Evolutionary conservation across 2,888 invertebrate genomes (phyloP).

Genomic region (Craniophora ligustri): DNA sequence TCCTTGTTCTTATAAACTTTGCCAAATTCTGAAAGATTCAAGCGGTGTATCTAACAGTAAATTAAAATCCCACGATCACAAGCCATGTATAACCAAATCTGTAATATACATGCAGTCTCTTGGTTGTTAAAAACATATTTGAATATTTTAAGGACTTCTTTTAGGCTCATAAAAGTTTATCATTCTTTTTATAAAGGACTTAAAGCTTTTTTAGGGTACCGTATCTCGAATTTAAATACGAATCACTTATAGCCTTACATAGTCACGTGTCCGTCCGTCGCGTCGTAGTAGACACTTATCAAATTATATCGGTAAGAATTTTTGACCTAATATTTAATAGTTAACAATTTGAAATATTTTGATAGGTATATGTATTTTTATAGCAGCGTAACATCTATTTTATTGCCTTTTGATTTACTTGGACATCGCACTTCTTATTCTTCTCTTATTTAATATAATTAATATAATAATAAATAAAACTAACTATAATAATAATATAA

Average conservation of each 20-base stretch:
- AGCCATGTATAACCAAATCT: slow-evolving; percentile 22
- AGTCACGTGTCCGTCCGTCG: background rate
- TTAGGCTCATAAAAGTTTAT: slow-evolving; percentile 51
- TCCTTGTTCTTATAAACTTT: slow-evolving; percentile 6
- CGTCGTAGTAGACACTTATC: no score
- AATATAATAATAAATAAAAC: no score
- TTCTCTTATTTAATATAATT: no score
- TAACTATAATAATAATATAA: no score
- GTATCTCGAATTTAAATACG: background rate
- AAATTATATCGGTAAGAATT: no score
- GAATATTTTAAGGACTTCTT: slow-evolving; percentile 55
- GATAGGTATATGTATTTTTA: no score
- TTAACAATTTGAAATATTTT: no score
- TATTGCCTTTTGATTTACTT: no score
- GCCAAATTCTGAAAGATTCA: slow-evolving; percentile 2
- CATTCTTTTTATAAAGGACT: slow-evolving; percentile 50
- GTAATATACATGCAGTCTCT: slow-evolving; percentile 40
- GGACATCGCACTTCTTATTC: no score
- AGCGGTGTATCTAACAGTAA: background rate
- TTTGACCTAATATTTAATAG: no score
- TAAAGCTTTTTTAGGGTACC: slow-evolving; percentile 15
- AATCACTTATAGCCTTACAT: background rate
- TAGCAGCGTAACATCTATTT: no score
- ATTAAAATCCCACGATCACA: slow-evolving; percentile 13
- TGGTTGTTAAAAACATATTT: slow-evolving; percentile 50